Conservation (phyloP, 2,797 vertebrate species). For the Leuciscus waleckii region DNA sequence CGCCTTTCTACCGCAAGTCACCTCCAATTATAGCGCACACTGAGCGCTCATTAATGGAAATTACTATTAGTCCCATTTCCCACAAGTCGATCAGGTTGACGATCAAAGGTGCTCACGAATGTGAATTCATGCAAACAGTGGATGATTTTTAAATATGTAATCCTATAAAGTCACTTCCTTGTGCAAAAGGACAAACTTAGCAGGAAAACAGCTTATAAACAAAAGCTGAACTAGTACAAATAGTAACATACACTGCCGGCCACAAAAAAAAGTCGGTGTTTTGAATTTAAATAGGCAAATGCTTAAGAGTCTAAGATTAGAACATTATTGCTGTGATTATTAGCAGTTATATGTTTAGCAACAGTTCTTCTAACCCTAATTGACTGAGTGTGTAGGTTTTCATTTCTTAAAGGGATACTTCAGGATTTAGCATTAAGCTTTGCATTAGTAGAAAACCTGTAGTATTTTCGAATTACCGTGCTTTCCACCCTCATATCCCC, state of each 20-base stretch:
- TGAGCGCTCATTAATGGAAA: constrained; percentile 28
- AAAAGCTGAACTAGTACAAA: not conserved
- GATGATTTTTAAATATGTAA: not conserved
- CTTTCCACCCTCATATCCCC: no score
- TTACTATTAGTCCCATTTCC: constrained; percentile 28
- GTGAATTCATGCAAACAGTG: not conserved
- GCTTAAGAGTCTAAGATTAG: no score
- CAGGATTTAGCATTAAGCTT: no score
- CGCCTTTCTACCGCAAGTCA: not conserved
- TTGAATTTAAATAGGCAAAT: no score
- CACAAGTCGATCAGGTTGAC: constrained; percentile 10
- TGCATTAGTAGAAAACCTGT: no score
- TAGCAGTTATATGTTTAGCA: not conserved
- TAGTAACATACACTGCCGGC: no score
- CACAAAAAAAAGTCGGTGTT: no score
- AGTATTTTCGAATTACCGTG: no score
- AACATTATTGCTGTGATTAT: no score
- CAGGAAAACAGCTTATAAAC: not conserved
- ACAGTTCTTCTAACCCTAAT: not conserved
- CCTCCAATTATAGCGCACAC: constrained; percentile 8
- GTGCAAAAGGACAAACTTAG: not conserved
- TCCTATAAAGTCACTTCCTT: not conserved
- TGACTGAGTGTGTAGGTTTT: not conserved
- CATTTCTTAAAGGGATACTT: not conserved
- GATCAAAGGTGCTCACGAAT: not conserved